Evolutionary conservation across 2,888 invertebrate species (phyloP), one percentile per base, ranked within the genome.

Genomic region (Flabesymbios commensalis): DNA sequence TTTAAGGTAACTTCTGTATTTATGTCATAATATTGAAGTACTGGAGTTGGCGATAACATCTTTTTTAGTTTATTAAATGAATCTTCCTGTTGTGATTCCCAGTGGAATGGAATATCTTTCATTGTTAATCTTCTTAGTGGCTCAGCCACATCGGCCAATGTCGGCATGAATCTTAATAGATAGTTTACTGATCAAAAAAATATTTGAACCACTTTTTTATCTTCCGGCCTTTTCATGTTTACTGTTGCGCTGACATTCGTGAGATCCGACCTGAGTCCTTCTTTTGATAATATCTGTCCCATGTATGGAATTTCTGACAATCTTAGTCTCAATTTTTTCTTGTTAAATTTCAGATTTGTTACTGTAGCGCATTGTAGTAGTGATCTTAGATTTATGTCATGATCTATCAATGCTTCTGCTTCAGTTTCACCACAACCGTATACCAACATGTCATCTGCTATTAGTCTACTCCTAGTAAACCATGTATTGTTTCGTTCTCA

Each of bases 211-310:
- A 14, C 54, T 22, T 1, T n/a, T 26, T 36, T 54, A 2, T 54
- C 28, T n/a, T 19, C 28, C 14, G 54, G 54, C 42, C n/a, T 24
- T 2, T n/a, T 3, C 39, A 54, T 54, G 14, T 22, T 41, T 14
- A 54, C 28, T 24, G 41, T 54, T 14, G 54, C 54, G n/a, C 41
- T 24, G n/a, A 41, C 41, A 24, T 54, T 54, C 26, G 28, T n/a
- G 14, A 42, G 39, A 22, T 54, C 54, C 17, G 54, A 42, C 28
- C 28, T 41, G 19, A 54, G 14, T 10, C 54, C 54, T 17, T 54
- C 41, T 14, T n/a, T n/a, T 41, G 41, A n/a, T 14, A 54, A 17
- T 24, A 41, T 54, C n/a, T 54, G 54, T 22, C 54, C 54, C 24
- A 41, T 10, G 28, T 26, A 49, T 26, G 29, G 24, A 7, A 49